Evolutionary conservation across 1,140 invertebrate genomes (phyloP).

Genomic region (Drosophila paulistorum): DNA sequence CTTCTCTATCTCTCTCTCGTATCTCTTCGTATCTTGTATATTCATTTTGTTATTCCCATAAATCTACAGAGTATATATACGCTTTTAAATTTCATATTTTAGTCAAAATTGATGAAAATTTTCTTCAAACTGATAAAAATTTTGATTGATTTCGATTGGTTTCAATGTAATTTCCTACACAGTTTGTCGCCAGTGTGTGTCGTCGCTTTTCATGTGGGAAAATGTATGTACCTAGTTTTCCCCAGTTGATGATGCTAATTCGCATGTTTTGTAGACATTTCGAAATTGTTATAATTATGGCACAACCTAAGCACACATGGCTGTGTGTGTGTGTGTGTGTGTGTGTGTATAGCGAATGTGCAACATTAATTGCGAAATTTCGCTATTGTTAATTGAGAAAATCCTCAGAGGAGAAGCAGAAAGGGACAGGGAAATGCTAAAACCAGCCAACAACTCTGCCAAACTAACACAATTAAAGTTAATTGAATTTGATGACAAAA

Average conservation of each 20-base stretch:
- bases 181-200: constrained; percentile 44
- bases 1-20: too few species aligned
- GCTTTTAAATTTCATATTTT: too few species aligned
- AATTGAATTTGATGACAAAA: constrained; percentile 64
- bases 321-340: too few species aligned
- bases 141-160: too few species aligned
- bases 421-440: neutral
- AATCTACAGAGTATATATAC: too few species aligned
- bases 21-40: too few species aligned
- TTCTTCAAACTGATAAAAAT: too few species aligned
- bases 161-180: too few species aligned
- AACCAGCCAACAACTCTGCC: neutral
- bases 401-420: neutral
- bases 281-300: constrained; percentile 65
- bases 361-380: constrained; percentile 74
- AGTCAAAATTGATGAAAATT: too few species aligned
- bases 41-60: too few species aligned
- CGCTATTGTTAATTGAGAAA: constrained; percentile 66
- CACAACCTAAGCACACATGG: constrained; percentile 35
- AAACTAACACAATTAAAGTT: constrained; percentile 61
- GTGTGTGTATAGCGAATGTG: constrained; percentile 32
- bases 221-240: constrained; percentile 31
- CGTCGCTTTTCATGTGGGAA: constrained; percentile 12
- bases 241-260: constrained; percentile 53
- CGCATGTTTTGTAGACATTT: constrained; percentile 65